Conservation (phyloP, 2,888 invertebrate species). For the Xylophagus ater region DNA sequence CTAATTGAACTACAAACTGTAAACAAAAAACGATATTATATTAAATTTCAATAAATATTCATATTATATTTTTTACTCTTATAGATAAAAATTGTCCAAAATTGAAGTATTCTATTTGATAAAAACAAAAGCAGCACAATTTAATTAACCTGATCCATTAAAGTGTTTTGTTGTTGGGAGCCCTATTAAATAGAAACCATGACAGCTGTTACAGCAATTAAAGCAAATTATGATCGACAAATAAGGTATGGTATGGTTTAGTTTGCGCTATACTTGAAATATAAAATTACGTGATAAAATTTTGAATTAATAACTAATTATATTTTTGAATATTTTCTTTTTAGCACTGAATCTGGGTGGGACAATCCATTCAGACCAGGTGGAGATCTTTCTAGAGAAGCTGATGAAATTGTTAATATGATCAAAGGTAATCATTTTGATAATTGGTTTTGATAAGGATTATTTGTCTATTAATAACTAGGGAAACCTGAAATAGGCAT, state of each 20-base stretch:
- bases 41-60: too few species aligned
- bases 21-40: too few species aligned
- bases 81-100: too few species aligned
- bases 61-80: too few species aligned
- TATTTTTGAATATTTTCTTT: slow-evolving; percentile 25
- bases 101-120: too few species aligned
- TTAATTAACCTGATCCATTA: too few species aligned
- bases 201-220: slow-evolving; percentile 30
- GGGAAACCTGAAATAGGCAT: neutral
- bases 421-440: slow-evolving; percentile 75
- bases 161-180: too few species aligned
- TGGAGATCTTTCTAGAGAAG: slow-evolving; percentile 78
- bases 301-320: slow-evolving; percentile 9
- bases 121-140: too few species aligned
- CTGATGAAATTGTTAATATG: slow-evolving; percentile 90
- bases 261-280: neutral
- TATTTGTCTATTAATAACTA: neutral
- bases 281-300: slow-evolving; percentile 1
- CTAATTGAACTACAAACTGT: too few species aligned
- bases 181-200: slow-evolving; percentile 28
- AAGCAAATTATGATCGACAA: slow-evolving; percentile 35
- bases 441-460: neutral
- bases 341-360: slow-evolving; percentile 90
- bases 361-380: slow-evolving; percentile 97
- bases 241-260: slow-evolving; percentile 29